A percentile compares a stretch with the other conserved stretches of the same genome.
phyloP scores from a whole-genome alignment of 2,113 vertebrate genomes.

The Peromyscus maniculatus region DNA sequence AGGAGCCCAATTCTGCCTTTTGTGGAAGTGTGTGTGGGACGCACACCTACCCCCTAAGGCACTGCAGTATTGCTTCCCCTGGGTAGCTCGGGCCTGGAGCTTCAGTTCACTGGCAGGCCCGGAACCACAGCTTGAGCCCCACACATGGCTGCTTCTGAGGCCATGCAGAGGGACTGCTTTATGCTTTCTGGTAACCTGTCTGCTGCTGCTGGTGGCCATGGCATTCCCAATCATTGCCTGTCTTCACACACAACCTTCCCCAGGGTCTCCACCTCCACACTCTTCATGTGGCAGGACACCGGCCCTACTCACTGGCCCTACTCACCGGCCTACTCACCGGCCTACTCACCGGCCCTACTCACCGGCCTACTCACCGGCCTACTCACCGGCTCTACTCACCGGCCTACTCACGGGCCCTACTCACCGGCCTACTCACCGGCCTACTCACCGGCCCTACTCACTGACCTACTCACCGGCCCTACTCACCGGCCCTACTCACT shows the following conservation, averaged over 20 bases:
- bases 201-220: background rate
- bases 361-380: no score
- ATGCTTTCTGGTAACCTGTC: background rate
- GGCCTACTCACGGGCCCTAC: no score
- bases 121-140: rapidly evolving
- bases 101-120: rapidly evolving
- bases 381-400: no score
- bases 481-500: no score
- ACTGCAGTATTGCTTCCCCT: rapidly evolving
- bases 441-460: no score
- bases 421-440: no score
- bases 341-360: no score
- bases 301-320: rapidly evolving
- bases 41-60: rapidly evolving
- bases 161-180: rapidly evolving
- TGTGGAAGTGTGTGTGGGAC: background rate
- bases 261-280: background rate
- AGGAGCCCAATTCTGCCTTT: background rate
- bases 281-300: background rate
- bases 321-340: no score
- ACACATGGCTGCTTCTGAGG: rapidly evolving
- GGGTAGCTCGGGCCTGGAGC: no score
- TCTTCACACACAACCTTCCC: background rate
- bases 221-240: background rate
- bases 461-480: no score